phyloP scores from a whole-genome alignment of 2,888 invertebrate genomes.

The Melieria crassipennis region DNA sequence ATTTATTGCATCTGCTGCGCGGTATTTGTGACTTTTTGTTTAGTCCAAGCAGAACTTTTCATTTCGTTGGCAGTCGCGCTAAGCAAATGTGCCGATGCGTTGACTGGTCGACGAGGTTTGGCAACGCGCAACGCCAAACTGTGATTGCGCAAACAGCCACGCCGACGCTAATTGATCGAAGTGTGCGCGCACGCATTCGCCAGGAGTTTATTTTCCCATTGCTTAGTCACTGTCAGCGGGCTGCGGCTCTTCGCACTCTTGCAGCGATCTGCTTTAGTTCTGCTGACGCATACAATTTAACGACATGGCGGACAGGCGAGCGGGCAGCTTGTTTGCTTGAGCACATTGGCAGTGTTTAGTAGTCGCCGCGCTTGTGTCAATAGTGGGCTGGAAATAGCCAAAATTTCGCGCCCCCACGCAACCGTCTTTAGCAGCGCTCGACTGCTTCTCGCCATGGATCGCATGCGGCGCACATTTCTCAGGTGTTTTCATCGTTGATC shows the following conservation, averaged over 20 bases:
- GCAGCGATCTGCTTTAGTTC: neutral
- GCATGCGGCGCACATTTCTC: slow-evolving; percentile 35
- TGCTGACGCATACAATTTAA: slow-evolving; percentile 37
- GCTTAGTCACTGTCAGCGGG: slow-evolving; percentile 28
- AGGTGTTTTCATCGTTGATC: slow-evolving; percentile 42
- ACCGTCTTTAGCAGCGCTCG: neutral
- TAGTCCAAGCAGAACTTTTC: slow-evolving; percentile 7
- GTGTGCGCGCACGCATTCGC: neutral
- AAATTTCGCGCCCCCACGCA: neutral
- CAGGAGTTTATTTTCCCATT: neutral
- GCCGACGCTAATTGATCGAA: neutral
- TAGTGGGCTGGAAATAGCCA: no score
- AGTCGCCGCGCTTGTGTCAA: no score
- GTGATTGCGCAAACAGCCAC: slow-evolving; percentile 36
- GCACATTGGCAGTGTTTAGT: no score
- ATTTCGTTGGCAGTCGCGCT: neutral
- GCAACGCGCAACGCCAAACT: slow-evolving; percentile 22
- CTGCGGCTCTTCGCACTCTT: slow-evolving; percentile 10
- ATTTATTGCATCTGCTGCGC: neutral
- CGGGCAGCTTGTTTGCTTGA: slow-evolving; percentile 39
- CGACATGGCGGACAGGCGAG: slow-evolving; percentile 26
- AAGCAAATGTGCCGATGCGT: neutral
- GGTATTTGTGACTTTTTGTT: slow-evolving; percentile 33
- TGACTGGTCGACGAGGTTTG: slow-evolving; percentile 25
- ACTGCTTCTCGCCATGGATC: slow-evolving; percentile 15